phyloP scores from a whole-genome alignment of 2,797 vertebrate species.

The Labroides dimidiatus region DNA sequence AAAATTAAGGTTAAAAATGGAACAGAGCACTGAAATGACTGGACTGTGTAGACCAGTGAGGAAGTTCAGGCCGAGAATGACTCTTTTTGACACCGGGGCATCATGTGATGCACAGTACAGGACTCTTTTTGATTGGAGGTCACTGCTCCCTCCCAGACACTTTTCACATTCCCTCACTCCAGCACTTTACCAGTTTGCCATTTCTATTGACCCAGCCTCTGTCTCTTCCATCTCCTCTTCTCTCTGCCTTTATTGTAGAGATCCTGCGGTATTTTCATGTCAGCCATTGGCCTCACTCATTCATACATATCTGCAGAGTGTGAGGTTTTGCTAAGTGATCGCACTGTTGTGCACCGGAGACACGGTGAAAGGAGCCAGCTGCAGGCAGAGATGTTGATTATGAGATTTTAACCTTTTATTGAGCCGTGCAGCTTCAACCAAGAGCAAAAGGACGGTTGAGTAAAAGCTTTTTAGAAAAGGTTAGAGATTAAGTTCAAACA shows the following conservation, averaged over 20 bases:
- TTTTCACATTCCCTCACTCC: slow-evolving; percentile 40
- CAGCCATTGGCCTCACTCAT: slow-evolving; percentile 12
- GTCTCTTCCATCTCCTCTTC: slow-evolving; percentile 25
- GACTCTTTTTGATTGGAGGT: slow-evolving; percentile 41
- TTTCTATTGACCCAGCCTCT: slow-evolving; percentile 21
- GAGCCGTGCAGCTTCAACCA: slow-evolving; percentile 45
- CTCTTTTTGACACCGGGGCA: slow-evolving; percentile 34
- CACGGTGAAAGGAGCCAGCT: slow-evolving; percentile 50
- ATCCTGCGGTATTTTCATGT: slow-evolving; percentile 16
- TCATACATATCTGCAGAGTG: slow-evolving; percentile 1
- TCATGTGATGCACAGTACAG: slow-evolving; percentile 48
- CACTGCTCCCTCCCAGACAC: slow-evolving; percentile 37
- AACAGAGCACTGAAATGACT: not conserved
- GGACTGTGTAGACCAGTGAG: not conserved
- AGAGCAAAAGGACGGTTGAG: slow-evolving; percentile 44
- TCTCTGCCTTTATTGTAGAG: slow-evolving; percentile 22
- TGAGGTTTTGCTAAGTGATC: slow-evolving; percentile 17
- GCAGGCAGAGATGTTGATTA: slow-evolving; percentile 49
- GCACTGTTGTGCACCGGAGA: slow-evolving; percentile 35
- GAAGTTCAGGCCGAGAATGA: slow-evolving; percentile 24
- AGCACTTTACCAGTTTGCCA: slow-evolving; percentile 11
- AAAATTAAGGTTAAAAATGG: not conserved
- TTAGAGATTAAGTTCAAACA: slow-evolving; percentile 48
- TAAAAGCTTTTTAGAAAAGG: slow-evolving; percentile 50
- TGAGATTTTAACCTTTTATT: slow-evolving; percentile 54